These are phyloP conservation scores for Neostethus bicornis DNA, from an alignment of 2,797 vertebrate species.

Conservation along the genomic window DNA sequence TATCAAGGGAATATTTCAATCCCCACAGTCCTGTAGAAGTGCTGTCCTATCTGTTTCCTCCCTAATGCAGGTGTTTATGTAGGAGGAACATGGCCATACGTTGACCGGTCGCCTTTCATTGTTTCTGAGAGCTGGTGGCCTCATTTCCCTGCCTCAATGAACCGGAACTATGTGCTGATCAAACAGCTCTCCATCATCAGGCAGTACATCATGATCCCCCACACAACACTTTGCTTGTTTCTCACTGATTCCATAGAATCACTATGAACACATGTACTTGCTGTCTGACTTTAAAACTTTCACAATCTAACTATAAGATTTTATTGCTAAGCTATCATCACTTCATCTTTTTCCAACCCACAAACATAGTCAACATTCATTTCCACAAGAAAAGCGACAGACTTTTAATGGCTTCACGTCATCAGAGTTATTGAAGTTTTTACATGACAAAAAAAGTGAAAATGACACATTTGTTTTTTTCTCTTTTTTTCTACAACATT, in stretches of 20 bases:
- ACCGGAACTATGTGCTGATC: constrained; percentile 57
- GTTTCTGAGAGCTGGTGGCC: constrained; percentile 46
- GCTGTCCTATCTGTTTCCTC: not conserved
- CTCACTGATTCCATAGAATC: too few species aligned
- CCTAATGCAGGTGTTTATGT: not conserved
- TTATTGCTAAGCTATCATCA: too few species aligned
- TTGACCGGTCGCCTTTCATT: constrained; percentile 11
- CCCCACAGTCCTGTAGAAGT: too few species aligned
- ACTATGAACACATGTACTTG: too few species aligned
- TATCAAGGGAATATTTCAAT: too few species aligned
- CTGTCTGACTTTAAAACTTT: too few species aligned
- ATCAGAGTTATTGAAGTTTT: constrained; percentile 17
- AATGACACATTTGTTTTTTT: not conserved
- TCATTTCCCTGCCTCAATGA: constrained; percentile 59
- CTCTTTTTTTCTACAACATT: not conserved
- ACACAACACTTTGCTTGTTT: too few species aligned
- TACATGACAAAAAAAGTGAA: not conserved
- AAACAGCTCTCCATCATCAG: constrained; percentile 42
- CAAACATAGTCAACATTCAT: not conserved
- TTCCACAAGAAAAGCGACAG: not conserved
- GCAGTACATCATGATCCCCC: too few species aligned
- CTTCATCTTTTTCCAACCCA: not conserved
- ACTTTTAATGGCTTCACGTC: not conserved
- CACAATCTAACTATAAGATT: too few species aligned
- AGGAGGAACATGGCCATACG: not conserved